Conservation (phyloP, 2,113 vertebrate species). For the Pontoporia blainvillei region DNA sequence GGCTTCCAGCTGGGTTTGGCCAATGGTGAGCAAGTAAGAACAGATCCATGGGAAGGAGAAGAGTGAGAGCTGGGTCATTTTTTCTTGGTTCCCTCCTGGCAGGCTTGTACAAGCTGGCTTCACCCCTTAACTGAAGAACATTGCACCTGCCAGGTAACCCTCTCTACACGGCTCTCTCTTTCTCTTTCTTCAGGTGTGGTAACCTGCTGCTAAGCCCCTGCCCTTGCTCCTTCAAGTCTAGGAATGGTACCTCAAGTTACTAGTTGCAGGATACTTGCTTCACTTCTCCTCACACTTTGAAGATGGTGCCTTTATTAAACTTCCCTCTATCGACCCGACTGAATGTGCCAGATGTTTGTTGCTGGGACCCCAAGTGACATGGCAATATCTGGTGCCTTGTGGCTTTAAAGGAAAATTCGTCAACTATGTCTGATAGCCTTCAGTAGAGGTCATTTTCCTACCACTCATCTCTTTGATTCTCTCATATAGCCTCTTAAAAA, state of each 20-base stretch:
- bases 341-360: not conserved
- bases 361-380: not conserved
- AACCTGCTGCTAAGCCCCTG: not conserved
- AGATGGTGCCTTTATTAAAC: not conserved
- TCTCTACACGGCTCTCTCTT: not conserved
- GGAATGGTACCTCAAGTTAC: not conserved
- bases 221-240: not conserved
- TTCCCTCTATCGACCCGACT: not conserved
- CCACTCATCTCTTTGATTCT: not conserved
- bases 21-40: not conserved
- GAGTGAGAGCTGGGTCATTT: not conserved
- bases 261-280: not conserved
- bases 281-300: not conserved
- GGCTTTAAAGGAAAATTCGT: constrained; percentile 20
- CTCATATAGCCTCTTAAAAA: not conserved
- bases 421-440: not conserved
- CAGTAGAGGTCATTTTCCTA: not conserved
- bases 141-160: not conserved
- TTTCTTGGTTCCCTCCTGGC: not conserved
- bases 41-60: not conserved
- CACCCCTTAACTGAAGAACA: not conserved
- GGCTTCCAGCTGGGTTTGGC: not conserved
- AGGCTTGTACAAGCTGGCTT: not conserved
- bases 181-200: not conserved
- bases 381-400: not conserved